Percentiles rank a stretch among this genome's conserved stretches.
phyloP scores from a whole-genome alignment of 2,888 invertebrate genomes.

The Dinocampus coccinellae region DNA sequence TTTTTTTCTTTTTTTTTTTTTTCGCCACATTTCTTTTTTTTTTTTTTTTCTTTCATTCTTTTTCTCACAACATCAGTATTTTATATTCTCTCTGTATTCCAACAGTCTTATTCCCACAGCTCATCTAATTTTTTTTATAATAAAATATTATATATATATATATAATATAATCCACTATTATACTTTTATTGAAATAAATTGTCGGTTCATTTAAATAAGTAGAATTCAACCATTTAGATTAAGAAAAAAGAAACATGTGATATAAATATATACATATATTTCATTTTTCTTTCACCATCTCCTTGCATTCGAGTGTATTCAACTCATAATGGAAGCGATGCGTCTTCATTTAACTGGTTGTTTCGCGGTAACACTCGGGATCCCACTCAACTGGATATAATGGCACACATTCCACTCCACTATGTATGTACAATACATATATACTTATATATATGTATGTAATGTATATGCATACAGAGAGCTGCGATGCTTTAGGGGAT shows the following conservation, averaged over 20 bases:
- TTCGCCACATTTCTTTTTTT: too few relatives aligned
- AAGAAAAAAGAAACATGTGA: neutral
- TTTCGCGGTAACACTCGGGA: slow-evolving; percentile 56
- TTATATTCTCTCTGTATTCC: neutral
- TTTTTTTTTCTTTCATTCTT: neutral
- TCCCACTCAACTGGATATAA: slow-evolving; percentile 41
- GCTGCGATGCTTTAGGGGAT: neutral
- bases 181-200: slow-evolving; percentile 4
- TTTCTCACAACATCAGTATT: too few relatives aligned
- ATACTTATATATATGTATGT: neutral
- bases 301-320: slow-evolving; percentile 30
- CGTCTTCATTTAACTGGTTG: slow-evolving; percentile 66
- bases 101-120: neutral
- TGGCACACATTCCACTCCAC: slow-evolving; percentile 29
- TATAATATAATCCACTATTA: neutral
- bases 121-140: neutral
- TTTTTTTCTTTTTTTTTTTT: neutral
- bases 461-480: neutral
- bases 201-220: neutral
- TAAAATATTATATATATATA: neutral
- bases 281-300: neutral
- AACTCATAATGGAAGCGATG: slow-evolving; percentile 66
- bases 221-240: neutral
- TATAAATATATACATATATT: neutral
- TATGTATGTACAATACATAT: neutral